These are phyloP conservation scores for Acanthiza pusilla DNA, from an alignment of 2,797 vertebrate species.

Conservation along the genomic window DNA sequence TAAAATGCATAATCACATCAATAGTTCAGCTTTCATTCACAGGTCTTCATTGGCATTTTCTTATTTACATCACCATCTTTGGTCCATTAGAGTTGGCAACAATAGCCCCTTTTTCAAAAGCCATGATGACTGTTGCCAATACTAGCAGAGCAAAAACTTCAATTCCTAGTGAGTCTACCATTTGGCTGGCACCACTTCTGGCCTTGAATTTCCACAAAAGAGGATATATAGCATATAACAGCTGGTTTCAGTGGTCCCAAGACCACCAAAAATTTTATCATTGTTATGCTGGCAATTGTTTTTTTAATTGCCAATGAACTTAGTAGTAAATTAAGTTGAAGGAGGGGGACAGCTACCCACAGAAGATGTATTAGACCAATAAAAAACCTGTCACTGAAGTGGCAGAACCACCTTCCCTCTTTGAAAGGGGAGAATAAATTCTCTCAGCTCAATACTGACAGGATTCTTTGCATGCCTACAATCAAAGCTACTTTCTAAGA, in stretches of 20 bases:
- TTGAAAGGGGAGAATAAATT: background rate
- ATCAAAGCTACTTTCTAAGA: background rate
- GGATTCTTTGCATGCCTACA: background rate
- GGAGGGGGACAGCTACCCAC: background rate
- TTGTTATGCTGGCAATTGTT: background rate
- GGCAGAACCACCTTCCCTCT: background rate
- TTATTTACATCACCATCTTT: background rate
- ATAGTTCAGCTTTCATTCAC: background rate
- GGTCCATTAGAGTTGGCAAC: background rate
- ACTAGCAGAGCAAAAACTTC: background rate
- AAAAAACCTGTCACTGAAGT: background rate
- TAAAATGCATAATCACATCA: background rate
- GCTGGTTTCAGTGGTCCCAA: background rate
- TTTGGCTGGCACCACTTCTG: background rate
- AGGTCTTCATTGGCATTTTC: background rate
- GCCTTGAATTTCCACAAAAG: background rate
- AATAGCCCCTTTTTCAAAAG: background rate
- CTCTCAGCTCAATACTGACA: background rate
- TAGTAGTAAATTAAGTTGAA: background rate
- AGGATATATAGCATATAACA: background rate
- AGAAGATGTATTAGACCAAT: background rate
- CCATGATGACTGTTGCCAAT: background rate
- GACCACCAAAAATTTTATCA: background rate
- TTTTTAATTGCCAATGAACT: background rate
- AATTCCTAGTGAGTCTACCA: background rate